These are phyloP conservation scores for Hydrotaea diabolus DNA, from an alignment of 2,888 invertebrate species.

Conservation along the genomic window DNA sequence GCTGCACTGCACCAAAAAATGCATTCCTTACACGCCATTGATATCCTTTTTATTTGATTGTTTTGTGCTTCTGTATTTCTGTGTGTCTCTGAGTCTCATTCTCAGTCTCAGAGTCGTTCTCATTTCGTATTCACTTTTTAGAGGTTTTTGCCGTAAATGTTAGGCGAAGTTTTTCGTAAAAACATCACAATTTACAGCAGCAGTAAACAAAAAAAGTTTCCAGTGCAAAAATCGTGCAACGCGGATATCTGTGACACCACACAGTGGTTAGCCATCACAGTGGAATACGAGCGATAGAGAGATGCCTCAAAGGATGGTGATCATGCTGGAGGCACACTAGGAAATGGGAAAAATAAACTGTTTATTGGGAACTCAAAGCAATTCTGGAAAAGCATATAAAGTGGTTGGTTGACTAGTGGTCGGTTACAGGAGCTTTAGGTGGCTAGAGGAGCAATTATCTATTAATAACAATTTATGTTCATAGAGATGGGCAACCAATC, in stretches of 20 bases:
- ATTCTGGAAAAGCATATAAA: too few relatives aligned
- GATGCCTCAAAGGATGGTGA: neutral
- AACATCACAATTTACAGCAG: conserved; percentile 68
- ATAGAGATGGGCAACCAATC: too few relatives aligned
- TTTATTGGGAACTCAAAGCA: too few relatives aligned
- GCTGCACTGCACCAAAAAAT: conserved; percentile 68
- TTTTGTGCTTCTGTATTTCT: conserved; percentile 50
- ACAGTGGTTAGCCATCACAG: neutral
- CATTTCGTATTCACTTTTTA: conserved; percentile 56
- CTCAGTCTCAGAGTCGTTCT: conserved; percentile 23
- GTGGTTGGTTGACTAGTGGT: too few relatives aligned
- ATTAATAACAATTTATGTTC: too few relatives aligned
- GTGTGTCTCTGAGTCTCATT: conserved; percentile 16
- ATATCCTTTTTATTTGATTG: conserved; percentile 45
- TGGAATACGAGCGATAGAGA: neutral
- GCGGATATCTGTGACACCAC: conserved; percentile 14
- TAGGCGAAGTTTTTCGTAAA: conserved; percentile 50
- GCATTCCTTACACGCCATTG: conserved; percentile 67
- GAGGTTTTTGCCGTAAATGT: conserved; percentile 48
- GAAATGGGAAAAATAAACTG: too few relatives aligned
- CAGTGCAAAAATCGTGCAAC: conserved; percentile 14
- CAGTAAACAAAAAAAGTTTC: conserved; percentile 47
- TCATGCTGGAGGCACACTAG: too few relatives aligned
- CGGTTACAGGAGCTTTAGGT: too few relatives aligned
- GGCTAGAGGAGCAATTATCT: too few relatives aligned